These are phyloP conservation scores for Anser brachyrhynchus DNA, from an alignment of 2,113 vertebrate genomes.

Conservation along the genomic window DNA sequence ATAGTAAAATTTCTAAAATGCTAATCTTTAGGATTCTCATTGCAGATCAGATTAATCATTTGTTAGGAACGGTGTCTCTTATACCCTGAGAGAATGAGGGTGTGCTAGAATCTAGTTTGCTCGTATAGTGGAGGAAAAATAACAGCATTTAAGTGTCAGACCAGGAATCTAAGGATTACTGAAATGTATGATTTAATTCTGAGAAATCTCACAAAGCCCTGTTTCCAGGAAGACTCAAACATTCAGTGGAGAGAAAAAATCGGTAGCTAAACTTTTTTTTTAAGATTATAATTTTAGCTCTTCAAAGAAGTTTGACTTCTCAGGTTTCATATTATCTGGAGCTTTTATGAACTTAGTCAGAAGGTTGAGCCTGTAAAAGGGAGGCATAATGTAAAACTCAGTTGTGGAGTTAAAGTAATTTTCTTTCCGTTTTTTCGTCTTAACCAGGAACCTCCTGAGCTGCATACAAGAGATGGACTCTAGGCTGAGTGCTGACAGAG, in stretches of 20 bases:
- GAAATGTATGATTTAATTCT: background rate
- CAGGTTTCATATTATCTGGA: background rate
- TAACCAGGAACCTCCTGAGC: constrained; percentile 81
- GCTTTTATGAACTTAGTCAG: background rate
- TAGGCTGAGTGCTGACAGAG: constrained; percentile 39
- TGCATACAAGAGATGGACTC: constrained; percentile 79
- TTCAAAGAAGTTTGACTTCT: background rate
- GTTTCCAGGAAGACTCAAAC: background rate
- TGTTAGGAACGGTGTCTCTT: background rate
- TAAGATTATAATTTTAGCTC: accelerated
- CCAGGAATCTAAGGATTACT: background rate
- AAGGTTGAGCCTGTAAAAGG: background rate
- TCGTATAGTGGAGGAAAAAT: background rate
- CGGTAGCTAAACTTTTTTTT: background rate
- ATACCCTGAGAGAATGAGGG: background rate
- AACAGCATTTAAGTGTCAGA: background rate
- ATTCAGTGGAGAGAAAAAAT: background rate
- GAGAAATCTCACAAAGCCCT: background rate
- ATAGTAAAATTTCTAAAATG: background rate
- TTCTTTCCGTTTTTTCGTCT: background rate
- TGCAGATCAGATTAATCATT: background rate
- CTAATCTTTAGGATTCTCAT: background rate
- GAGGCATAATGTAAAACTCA: background rate
- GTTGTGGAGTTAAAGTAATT: background rate
- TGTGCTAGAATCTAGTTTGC: background rate